These are phyloP conservation scores for Cosmorhoe ocellata DNA, from an alignment of 2,888 invertebrate species.

Conservation along the genomic window DNA sequence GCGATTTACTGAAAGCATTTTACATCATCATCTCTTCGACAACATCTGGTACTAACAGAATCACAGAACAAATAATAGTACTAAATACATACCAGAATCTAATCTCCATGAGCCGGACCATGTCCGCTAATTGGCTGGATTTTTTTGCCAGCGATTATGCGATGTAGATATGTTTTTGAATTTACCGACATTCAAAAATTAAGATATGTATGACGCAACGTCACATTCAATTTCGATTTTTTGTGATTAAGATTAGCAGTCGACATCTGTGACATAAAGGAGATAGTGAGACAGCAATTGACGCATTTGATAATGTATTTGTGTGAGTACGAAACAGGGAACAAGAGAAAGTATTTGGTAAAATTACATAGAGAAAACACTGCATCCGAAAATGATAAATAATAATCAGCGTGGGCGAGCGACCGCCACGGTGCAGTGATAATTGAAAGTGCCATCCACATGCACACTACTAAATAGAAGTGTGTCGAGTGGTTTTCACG, in stretches of 20 bases:
- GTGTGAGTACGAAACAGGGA: constrained; percentile 56
- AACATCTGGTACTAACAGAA: constrained; percentile 75
- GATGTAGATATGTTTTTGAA: constrained; percentile 21
- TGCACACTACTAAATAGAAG: constrained; percentile 66
- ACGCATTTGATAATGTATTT: constrained; percentile 57
- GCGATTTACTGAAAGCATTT: constrained; percentile 76
- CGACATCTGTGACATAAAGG: constrained; percentile 58
- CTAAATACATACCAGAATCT: constrained; percentile 82
- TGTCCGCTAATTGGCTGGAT: constrained; percentile 58
- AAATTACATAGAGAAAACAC: constrained; percentile 61
- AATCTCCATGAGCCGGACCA: constrained; percentile 54
- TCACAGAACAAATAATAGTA: no score
- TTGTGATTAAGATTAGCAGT: constrained; percentile 68
- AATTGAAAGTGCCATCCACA: constrained; percentile 77
- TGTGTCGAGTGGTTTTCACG: constrained; percentile 77
- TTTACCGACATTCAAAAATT: constrained; percentile 43
- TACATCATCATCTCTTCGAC: constrained; percentile 67
- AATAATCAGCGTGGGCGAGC: constrained; percentile 60
- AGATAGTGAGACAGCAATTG: constrained; percentile 58
- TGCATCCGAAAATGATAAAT: constrained; percentile 66
- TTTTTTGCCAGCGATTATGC: constrained; percentile 46
- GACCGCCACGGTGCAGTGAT: constrained; percentile 63
- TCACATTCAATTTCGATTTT: constrained; percentile 58
- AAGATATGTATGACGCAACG: constrained; percentile 64
- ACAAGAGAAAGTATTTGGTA: constrained; percentile 69